Conservation (phyloP, 92 coral and sea anemone species). For the Chrysogorgia sp. region DNA sequence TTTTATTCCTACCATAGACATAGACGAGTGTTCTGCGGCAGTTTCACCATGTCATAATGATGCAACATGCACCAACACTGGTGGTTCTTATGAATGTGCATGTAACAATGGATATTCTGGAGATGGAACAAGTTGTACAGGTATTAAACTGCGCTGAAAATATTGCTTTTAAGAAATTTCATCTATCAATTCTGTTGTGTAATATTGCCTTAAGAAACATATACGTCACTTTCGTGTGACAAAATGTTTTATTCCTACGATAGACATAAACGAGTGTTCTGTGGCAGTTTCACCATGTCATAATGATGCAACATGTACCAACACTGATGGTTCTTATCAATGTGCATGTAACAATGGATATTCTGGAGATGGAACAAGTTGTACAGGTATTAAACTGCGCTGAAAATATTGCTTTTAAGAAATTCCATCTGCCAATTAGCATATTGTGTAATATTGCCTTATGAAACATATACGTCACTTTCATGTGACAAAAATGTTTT, state of each 20-base stretch:
- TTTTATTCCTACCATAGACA: too few relatives aligned
- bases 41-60: constrained; percentile 5
- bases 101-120: constrained; percentile 70
- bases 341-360: constrained; percentile 51
- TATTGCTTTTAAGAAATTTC: background rate
- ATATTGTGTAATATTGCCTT: too few relatives aligned
- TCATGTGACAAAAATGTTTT: background rate
- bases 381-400: constrained; percentile 37
- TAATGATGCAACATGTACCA: constrained; percentile 2
- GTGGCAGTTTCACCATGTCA: background rate
- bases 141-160: background rate
- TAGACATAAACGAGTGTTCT: background rate
- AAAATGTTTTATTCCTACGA: too few relatives aligned
- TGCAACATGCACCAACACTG: constrained; percentile 15
- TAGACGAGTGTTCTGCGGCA: constrained; percentile 46
- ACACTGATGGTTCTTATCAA: constrained; percentile 39
- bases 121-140: constrained; percentile 37
- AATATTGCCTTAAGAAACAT: too few relatives aligned
- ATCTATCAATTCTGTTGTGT: too few relatives aligned
- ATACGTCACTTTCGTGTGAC: background rate
- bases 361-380: constrained; percentile 23
- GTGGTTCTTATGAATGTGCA: constrained; percentile 14
- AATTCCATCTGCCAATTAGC: too few relatives aligned
- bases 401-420: background rate
- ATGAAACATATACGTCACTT: too few relatives aligned